Base-by-base conservation (phyloP, 2,113 vertebrate species). In the Nematolebias whitei region DNA sequence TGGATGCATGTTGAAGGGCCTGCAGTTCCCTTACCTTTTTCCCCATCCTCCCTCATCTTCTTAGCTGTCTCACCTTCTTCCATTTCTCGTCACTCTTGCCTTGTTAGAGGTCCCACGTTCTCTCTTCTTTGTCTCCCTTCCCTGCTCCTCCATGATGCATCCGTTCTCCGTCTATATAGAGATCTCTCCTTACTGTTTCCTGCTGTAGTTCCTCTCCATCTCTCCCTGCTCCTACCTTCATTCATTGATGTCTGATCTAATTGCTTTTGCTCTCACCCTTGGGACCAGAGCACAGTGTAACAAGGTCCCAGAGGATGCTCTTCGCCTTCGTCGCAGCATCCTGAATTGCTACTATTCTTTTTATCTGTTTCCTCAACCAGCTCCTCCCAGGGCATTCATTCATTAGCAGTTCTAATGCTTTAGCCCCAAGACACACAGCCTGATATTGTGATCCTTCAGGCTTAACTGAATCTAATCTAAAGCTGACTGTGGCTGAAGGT, bases 261-360 rank as follows among this genome's bases (percentile, higher is more conserved):
- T 96, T 96, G 95, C 88, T 93, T 86, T 91, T 55, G 49, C 79
- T 84, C 88, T 67, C 47, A 91, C 88, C 85, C 91, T 82, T 66
- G 92, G 90, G 86, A 85, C 79, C 85, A 74, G 92, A 91, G 90
- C 87, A 86, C 88, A 80, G 88, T 85, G 91, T 98, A 96, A 96
- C 92, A 92, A 95, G 92, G 91, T 94, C 95, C 96, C 94, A 26
- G 57, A 91, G 93, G 94, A 93, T 72, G 44, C 75, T 47, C 80
- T 79, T 19, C 12, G 19, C 79, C 68, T 68, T 40, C 41, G 41
- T 66, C 24, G n/a, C 75, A 52, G 65, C 70, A 66, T 67, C 74
- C 64, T 56, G 57, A 71, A 72, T 73, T 67, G 54, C 86, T 71
- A 60, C 87, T 89, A 89, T 86, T 84, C 57, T 75, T 76, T 81